Conservation (phyloP, 2,797 vertebrate species). For the Pangasius larnaudii region DNA sequence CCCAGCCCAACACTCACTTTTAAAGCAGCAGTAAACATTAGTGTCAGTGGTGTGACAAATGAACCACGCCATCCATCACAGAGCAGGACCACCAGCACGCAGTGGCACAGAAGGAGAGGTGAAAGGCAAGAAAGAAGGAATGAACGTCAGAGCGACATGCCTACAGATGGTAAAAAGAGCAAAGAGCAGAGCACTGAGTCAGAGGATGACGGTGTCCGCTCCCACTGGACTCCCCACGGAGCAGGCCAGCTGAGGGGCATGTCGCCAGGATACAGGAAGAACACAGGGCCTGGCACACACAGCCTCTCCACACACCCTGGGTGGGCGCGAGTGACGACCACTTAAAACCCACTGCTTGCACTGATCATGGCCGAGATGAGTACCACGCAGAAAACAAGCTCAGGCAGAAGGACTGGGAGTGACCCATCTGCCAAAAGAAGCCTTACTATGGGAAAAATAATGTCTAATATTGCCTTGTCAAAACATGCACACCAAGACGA, state of each 20-base stretch:
- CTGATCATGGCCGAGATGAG: constrained; percentile 14
- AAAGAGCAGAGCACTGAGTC: constrained; percentile 28
- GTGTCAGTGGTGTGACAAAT: constrained; percentile 64
- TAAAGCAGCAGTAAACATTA: constrained; percentile 61
- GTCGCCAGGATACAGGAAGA: constrained; percentile 38
- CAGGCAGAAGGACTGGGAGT: constrained; percentile 22
- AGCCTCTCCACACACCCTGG: constrained; percentile 37
- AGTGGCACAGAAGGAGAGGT: constrained; percentile 30
- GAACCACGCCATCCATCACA: constrained; percentile 60
- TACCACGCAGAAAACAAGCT: background rate
- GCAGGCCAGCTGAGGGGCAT: constrained; percentile 31
- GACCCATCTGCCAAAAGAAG: constrained; percentile 16
- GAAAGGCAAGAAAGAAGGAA: background rate
- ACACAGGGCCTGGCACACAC: constrained; percentile 8
- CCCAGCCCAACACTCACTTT: constrained; percentile 33
- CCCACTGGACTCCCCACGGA: constrained; percentile 16
- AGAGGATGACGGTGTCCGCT: constrained; percentile 22
- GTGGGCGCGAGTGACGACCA: constrained; percentile 41
- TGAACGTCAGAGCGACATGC: constrained; percentile 48
- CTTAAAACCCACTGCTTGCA: constrained; percentile 5
- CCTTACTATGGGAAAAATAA: background rate
- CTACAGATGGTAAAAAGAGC: constrained; percentile 38
- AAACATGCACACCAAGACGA: constrained; percentile 14
- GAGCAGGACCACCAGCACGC: constrained; percentile 67
- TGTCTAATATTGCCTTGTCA: constrained; percentile 5